A percentile compares a stretch with the other conserved stretches of the same genome.
phyloP scores from a whole-genome alignment of 2,888 invertebrate species.

The Physocephala rufipes region DNA sequence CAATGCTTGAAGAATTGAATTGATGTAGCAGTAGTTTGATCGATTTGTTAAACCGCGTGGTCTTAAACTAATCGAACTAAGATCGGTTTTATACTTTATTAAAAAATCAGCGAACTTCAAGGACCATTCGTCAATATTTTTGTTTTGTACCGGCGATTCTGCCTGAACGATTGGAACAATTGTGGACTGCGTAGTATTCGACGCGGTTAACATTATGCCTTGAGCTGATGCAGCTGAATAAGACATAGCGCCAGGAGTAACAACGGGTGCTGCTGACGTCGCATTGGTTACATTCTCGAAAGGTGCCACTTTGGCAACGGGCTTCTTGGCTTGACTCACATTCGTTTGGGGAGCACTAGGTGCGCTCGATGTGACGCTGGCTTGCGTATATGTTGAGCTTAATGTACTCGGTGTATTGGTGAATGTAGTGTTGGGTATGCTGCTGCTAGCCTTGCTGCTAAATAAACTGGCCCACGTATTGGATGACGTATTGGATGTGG shows the following conservation, averaged over 20 bases:
- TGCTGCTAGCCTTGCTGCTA: conserved; percentile 58
- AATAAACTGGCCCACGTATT: conserved; percentile 77
- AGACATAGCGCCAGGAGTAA: conserved; percentile 61
- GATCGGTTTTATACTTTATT: conserved; percentile 78
- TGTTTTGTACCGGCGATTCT: conserved; percentile 36
- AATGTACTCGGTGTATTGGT: not conserved
- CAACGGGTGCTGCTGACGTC: conserved; percentile 46
- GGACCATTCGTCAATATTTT: conserved; percentile 60
- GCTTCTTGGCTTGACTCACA: conserved; percentile 65
- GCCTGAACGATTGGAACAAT: conserved; percentile 21
- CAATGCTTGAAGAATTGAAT: conserved; percentile 92
- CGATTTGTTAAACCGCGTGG: conserved; percentile 93
- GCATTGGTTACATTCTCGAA: conserved; percentile 64
- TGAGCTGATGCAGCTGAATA: conserved; percentile 66
- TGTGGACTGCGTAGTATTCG: conserved; percentile 38
- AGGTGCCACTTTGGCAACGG: conserved; percentile 72
- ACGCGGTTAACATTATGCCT: conserved; percentile 53
- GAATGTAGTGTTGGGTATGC: conserved; percentile 32
- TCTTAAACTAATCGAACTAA: conserved; percentile 79
- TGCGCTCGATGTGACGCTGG: not conserved
- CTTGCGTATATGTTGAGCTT: conserved; percentile 1
- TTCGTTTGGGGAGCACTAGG: conserved; percentile 12
- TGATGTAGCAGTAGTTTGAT: conserved; percentile 96
- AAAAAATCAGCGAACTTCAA: conserved; percentile 76
- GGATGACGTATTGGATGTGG: conserved; percentile 44